A percentile compares a stretch with the other conserved stretches of the same genome.
Conservation (phyloP, 2,113 vertebrate genomes). For the Oophaga pumilio region DNA sequence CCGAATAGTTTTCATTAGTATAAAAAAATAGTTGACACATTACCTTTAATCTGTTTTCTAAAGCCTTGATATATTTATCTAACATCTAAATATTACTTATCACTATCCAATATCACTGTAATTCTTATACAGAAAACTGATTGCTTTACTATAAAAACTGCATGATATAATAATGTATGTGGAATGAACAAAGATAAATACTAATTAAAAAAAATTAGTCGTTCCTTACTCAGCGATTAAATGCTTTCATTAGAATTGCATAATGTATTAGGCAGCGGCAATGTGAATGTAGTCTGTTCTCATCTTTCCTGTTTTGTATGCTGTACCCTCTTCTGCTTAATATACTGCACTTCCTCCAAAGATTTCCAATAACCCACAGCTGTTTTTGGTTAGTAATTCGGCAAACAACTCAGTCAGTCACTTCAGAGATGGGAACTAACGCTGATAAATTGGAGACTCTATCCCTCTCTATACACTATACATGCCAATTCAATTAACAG, state of each 20-base stretch:
- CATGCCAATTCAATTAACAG: neutral
- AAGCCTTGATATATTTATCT: neutral
- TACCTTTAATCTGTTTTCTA: neutral
- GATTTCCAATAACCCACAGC: constrained; percentile 23
- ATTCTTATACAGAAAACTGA: neutral
- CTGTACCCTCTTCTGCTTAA: constrained; percentile 7
- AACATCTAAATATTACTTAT: neutral
- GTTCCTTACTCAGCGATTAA: neutral
- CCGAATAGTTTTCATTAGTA: neutral
- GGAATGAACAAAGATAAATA: neutral
- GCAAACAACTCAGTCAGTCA: constrained; percentile 17
- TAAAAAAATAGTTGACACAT: neutral
- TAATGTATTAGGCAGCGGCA: neutral
- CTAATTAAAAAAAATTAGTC: neutral
- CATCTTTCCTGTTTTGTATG: constrained; percentile 36
- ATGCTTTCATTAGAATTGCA: constrained; percentile 16
- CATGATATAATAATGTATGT: neutral
- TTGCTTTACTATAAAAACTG: neutral
- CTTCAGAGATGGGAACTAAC: neutral
- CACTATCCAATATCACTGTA: neutral
- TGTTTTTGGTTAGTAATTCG: constrained; percentile 37
- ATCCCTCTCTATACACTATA: neutral
- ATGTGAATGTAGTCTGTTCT: neutral
- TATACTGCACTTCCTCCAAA: constrained; percentile 18
- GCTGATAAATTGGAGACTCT: neutral